Evolutionary conservation across 1,140 invertebrate genomes (phyloP), one percentile per base, ranked within the genome.

Genomic region (Hormaphis cornu): DNA sequence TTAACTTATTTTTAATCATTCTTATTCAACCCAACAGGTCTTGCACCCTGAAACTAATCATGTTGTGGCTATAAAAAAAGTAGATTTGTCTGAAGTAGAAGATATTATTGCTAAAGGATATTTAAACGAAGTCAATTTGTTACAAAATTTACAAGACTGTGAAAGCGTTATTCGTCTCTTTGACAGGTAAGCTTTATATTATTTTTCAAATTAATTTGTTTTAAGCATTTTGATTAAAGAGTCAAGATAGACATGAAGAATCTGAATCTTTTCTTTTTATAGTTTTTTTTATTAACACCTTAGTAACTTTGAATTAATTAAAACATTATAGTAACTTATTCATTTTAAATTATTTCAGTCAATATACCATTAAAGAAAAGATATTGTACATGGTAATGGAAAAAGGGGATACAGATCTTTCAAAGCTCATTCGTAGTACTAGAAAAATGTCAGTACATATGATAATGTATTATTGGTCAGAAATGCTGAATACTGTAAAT

Each of bases 401-500:
- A 80, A 87, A 88, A 75, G 95, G 96, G 0, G 92, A 95, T 72
- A 88, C 85, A 16, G 95, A 98, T 81, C 82, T 98, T 58, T 87
- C 87, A 63, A 82, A 82, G 72, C 83, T 92, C 37, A 79, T 95
- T n/a, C 85, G 85, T 73, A 81, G 81, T 53, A 83, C 69, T 77
- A 84, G 58, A 78, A 81, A 73, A 77, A 83, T 75, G 74, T 90
- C 73, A 82, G 86, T 73, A 76, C 85, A 40, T 81, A 87, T 77
- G 73, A 83, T 95, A 37, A 83, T 90, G 73, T 91, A 89, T 77
- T 96, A 94, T 81, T 97, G 95, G 91, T 85, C 87, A 74, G 89
- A 95, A 80, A 98, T 98, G 93, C 80, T 98, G 28, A 83, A 84
- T 58, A 92, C 92, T 72, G 95, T 98, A 1, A 82, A 89, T 75